A percentile compares a stretch with the other conserved stretches of the same genome.
Conservation (phyloP, 2,888 invertebrate genomes). For the Trichopria drosophilae region DNA sequence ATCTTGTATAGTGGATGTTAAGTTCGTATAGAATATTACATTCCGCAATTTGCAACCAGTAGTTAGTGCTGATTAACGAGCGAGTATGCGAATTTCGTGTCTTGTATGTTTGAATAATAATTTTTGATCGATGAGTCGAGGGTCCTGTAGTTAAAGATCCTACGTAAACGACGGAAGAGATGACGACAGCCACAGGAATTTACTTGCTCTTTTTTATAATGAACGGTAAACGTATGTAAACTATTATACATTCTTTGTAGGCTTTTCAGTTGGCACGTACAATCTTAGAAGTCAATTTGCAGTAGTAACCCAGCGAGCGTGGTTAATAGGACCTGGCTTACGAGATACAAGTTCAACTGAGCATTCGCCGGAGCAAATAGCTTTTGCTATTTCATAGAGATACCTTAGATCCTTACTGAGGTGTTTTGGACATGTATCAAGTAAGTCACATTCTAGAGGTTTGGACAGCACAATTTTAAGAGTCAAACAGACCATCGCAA, state of each 20-base stretch:
- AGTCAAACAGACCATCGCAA: neutral
- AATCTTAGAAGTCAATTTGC: conserved; percentile 3
- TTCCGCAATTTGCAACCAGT: no score
- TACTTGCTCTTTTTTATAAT: no score
- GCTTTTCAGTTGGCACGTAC: conserved; percentile 1
- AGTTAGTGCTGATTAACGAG: no score
- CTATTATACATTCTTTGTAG: neutral
- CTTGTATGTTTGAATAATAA: no score
- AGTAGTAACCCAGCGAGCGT: conserved; percentile 7
- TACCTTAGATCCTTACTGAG: conserved; percentile 10
- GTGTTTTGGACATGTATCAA: neutral
- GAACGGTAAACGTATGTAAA: no score
- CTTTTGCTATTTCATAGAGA: conserved; percentile 3
- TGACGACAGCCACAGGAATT: no score
- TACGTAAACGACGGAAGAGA: no score
- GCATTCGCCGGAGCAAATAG: conserved; percentile 5
- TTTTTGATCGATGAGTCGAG: no score
- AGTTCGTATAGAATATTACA: no score
- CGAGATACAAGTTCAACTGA: conserved; percentile 2
- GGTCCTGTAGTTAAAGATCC: no score
- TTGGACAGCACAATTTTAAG: neutral
- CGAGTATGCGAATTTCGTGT: no score
- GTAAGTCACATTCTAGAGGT: neutral
- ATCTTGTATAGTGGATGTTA: no score
- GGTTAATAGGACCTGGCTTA: conserved; percentile 7